Evolutionary conservation across 2,797 vertebrate genomes (phyloP), one percentile per base, ranked within the genome.

Genomic region (Xyrichtys novacula): DNA sequence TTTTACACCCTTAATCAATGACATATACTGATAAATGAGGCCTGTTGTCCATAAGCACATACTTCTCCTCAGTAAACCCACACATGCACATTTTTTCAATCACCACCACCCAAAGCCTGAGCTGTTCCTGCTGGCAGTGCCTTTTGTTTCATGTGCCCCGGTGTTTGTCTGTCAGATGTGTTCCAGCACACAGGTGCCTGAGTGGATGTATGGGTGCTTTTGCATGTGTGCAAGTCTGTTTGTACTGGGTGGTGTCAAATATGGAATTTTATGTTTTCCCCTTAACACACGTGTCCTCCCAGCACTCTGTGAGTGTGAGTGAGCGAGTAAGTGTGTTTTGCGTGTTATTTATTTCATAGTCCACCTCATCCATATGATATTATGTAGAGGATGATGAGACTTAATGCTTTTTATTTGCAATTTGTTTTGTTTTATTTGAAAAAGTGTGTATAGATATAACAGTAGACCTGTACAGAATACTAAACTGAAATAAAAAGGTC

Each of bases 61-160:
- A 53, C 56, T 48, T 56, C 60, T 68, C 58, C 58, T 68, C 60
- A 28, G 39, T 67, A n/a, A 74, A 63, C 20, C 48, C 48, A 43
- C 10, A 50, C 60, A 6, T 56, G 9, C 52, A 57, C 12, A 43
- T 40, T 31, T 49, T 43, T 64, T 62, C 28, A 28, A 38, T 46
- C 15, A 1, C 57, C 64, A 52, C 46, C 76, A 75, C 63, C 76
- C 66, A 57, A 66, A 78, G 79, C 82, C 85, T 67, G 50, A 81
- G 58, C 87, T 84, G 76, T 90, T 88, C 82, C 88, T 84, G 87
- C 89, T 91, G 88, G 85, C 93, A 94, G 93, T 95, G 94, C 93
- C 94, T 95, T 94, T 90, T 82, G 89, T 88, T 91, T 81, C 58
- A 76, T 72, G 77, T 86, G 70, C 67, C 54, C 84, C 76, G 54